A percentile compares a stretch with the other conserved stretches of the same genome.
phyloP scores from a whole-genome alignment of 2,888 invertebrate species.

The Notodonta ziczac region DNA sequence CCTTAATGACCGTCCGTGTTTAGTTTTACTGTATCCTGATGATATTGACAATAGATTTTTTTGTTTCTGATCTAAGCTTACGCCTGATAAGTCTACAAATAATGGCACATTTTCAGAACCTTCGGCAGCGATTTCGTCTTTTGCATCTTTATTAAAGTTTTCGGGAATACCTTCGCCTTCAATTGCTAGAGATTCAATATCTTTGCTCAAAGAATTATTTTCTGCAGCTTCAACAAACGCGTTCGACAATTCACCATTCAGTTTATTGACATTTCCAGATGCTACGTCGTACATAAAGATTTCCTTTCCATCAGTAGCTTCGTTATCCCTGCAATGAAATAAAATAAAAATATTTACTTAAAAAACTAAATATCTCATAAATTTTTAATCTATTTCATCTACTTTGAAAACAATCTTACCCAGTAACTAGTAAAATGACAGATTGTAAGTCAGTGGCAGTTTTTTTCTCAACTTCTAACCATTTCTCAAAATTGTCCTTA shows the following conservation, averaged over 20 bases:
- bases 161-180: constrained; percentile 79
- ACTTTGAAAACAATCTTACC: constrained; percentile 81
- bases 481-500: constrained; percentile 90
- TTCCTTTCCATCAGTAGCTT: constrained; percentile 86
- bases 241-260: constrained; percentile 92
- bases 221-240: constrained; percentile 95
- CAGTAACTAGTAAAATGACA: constrained; percentile 92
- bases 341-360: constrained; percentile 2
- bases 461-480: constrained; percentile 91
- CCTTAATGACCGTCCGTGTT: constrained; percentile 76
- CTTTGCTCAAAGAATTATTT: constrained; percentile 89
- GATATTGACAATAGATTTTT: constrained; percentile 76
- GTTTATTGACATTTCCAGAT: constrained; percentile 89
- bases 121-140: constrained; percentile 61
- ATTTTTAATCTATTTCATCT: background rate
- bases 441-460: constrained; percentile 91
- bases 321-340: constrained; percentile 66
- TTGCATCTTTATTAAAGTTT: constrained; percentile 59
- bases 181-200: constrained; percentile 84
- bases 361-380: background rate
- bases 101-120: constrained; percentile 82
- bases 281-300: constrained; percentile 94
- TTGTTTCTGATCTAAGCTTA: constrained; percentile 68
- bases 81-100: constrained; percentile 77
- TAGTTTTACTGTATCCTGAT: constrained; percentile 82